A percentile compares a stretch with the other conserved stretches of the same genome.
phyloP scores from a whole-genome alignment of 1,140 invertebrate genomes.

The Ericerus pela region DNA sequence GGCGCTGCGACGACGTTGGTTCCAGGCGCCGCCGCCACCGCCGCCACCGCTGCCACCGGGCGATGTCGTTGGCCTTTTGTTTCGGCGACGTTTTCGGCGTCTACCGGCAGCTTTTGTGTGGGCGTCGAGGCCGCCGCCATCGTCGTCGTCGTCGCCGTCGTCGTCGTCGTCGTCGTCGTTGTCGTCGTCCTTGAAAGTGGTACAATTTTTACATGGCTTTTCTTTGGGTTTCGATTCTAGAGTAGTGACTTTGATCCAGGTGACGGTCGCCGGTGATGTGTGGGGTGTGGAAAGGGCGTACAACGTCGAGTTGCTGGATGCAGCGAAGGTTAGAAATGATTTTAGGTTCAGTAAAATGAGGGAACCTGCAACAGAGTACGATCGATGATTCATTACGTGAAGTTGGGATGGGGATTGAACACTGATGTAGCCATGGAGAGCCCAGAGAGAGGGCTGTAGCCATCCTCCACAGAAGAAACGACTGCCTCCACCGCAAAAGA shows the following conservation, averaged over 20 bases:
- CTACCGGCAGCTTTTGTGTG: not conserved
- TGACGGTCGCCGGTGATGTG: not conserved
- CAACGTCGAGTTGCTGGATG: not conserved
- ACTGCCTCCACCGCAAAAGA: too few species aligned
- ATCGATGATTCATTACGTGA: too few species aligned
- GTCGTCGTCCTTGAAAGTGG: not conserved
- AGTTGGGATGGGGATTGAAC: too few species aligned
- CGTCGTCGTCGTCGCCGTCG: not conserved
- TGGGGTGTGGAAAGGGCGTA: not conserved
- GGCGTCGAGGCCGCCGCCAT: not conserved
- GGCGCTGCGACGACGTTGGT: not conserved
- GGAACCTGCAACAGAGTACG: too few species aligned
- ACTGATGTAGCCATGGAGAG: too few species aligned
- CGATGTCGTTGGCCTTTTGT: too few species aligned
- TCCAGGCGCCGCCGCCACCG: not conserved
- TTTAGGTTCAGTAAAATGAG: too few species aligned
- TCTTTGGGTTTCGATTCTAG: not conserved
- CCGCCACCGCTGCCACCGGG: too few species aligned
- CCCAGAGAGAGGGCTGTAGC: too few species aligned
- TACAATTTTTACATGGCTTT: not conserved
- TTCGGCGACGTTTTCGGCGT: not conserved
- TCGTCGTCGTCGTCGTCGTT: not conserved
- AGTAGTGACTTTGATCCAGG: not conserved
- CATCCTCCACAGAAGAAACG: too few species aligned
- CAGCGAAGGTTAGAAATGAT: not conserved